Base-by-base conservation (phyloP, 2,797 vertebrate genomes). In the Hemitrygon akajei region DNA sequence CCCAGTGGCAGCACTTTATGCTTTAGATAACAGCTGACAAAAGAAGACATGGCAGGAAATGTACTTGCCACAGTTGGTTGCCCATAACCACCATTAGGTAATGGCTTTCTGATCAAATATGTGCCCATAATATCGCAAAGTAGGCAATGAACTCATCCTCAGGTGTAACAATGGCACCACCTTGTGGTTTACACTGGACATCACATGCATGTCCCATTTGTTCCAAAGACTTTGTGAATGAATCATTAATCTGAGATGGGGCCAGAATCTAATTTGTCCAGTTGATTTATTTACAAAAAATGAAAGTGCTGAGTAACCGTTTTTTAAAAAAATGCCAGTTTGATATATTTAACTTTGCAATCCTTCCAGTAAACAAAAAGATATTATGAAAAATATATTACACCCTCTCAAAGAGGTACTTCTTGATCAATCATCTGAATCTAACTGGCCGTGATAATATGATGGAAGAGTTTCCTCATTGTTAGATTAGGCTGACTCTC, bases 101-200 rank as follows among this genome's bases (percentile, higher is more conserved):
- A 69, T 89, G 63, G 18, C 18, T 22, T 66, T 89, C n/a, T 89
- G 60, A 9, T n/a, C n/a, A 37, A 60, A 14, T 20, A 30, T 37
- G n/a, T 16, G n/a, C 86, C 86, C n/a, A 22, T n/a, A 22, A n/a
- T 89, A 60, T 30, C 86, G 34, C 7, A 20, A n/a, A 34, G 27
- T 58, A 87, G 18, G 5, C 60, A 22, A 22, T 22, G 34, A 89
- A 2, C 0, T 89, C 0, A 4, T 37, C 86, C 30, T 22, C 18
- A n/a, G 58, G 7, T 89, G n/a, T 89, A 69, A 89, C 86, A 69
- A 89, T 89, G 66, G 86, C n/a, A 34, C 86, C 86, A 89, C 63
- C 86, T 37, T 89, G 86, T 89, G 86, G 34, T 89, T n/a, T 89
- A 37, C 63, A 9, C n/a, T 66, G 60, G 27, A 69, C 20, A 69